Evolutionary conservation across 2,888 invertebrate species (phyloP).

Genomic region (Cephonodes hylas): DNA sequence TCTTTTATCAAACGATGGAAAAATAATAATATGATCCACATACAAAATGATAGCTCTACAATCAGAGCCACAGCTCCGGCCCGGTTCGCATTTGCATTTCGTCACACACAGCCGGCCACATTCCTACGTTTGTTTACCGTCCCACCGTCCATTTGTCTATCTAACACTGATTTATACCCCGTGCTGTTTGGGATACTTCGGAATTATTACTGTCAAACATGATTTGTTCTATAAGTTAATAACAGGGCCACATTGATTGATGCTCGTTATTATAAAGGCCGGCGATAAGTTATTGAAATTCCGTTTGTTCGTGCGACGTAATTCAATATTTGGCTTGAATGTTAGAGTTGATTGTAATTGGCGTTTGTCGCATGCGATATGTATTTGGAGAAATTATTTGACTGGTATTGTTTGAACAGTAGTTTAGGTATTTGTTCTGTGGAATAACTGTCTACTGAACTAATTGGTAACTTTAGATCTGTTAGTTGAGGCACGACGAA

Average conservation of each 20-base stretch:
- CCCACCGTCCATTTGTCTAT: conserved; percentile 13
- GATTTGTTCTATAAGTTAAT: not conserved
- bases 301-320: not conserved
- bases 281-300: not conserved
- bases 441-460: too few species aligned
- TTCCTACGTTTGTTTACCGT: conserved; percentile 40
- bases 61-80: not conserved
- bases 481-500: too few species aligned
- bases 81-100: conserved; percentile 47
- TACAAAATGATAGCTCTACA: not conserved
- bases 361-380: not conserved
- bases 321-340: not conserved
- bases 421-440: too few species aligned
- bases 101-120: conserved; percentile 44
- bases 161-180: not conserved
- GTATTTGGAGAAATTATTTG: not conserved
- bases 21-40: not conserved
- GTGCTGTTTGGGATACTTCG: not conserved
- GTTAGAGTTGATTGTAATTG: not conserved
- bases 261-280: not conserved
- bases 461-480: too few species aligned
- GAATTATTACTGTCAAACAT: conserved; percentile 1
- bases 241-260: not conserved
- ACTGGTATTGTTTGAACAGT: too few species aligned
- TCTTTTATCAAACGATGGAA: too few species aligned